Percentiles rank a stretch among this genome's conserved stretches.
Evolutionary conservation across 2,797 vertebrate genomes (phyloP).

Genomic region (Urocyon cinereoargenteus): DNA sequence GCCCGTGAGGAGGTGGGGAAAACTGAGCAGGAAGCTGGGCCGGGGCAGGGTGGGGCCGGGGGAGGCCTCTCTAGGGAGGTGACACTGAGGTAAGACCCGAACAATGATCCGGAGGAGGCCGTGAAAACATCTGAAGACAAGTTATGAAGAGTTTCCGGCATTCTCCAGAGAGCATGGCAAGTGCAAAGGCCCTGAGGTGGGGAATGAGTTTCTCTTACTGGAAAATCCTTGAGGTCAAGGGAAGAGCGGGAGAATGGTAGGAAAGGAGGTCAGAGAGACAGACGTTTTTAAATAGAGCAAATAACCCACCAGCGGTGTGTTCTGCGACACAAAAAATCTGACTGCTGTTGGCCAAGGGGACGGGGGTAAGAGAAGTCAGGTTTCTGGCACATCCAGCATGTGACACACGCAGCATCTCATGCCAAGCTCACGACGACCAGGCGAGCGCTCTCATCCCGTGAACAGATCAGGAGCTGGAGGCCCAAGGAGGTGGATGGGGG

Average conservation of each 20-base stretch:
- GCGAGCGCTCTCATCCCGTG: fast-evolving
- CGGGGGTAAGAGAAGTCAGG: background rate
- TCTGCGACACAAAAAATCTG: background rate
- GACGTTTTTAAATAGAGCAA: background rate
- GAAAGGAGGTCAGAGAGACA: background rate
- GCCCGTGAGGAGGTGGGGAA: fast-evolving
- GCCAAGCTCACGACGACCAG: fast-evolving
- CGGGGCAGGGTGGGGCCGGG: background rate
- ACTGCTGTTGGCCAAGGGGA: background rate
- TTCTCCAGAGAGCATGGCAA: background rate
- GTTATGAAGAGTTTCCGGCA: background rate
- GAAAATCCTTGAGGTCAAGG: background rate
- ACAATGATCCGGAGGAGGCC: background rate
- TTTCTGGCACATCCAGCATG: fast-evolving
- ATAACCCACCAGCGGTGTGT: fast-evolving
- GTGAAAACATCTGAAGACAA: background rate
- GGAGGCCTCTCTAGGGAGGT: background rate
- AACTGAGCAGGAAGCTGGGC: background rate
- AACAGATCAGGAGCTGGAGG: background rate
- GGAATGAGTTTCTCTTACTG: background rate
- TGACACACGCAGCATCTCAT: fast-evolving
- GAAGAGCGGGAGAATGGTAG: background rate
- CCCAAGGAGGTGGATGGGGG: fast-evolving
- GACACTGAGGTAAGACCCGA: background rate
- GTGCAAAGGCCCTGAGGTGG: background rate